Base-by-base conservation (phyloP, 2,888 invertebrate species). In the Ophion ellenae region DNA sequence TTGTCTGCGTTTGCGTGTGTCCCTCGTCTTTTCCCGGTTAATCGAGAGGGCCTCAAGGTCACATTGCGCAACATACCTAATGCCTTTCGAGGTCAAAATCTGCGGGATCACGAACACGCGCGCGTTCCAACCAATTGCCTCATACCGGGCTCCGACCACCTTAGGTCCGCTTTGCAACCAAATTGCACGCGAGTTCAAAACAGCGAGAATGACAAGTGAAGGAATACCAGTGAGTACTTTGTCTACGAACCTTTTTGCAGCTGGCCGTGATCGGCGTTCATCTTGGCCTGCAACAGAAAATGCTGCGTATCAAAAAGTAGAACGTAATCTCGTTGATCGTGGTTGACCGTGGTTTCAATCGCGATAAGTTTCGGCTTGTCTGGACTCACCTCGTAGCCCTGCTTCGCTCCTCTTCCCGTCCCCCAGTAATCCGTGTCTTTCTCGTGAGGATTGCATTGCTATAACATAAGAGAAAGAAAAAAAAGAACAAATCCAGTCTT, bases 181-280 rank as follows among this genome's bases (percentile, higher is more conserved):
- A 24, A 53, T 66, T 36, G 20, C 17, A 20, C 10, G 2, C 47
- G 47, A 14, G 53, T 53, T 53, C 3, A 14, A 53, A 14, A 14
- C 14, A 53, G 14, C 20, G n/a, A 5, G 61, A 70, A 28, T 45
- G 61, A 59, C 10, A 40, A 61, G 57, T 17, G n/a, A 57, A 36
- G 45, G 20, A 67, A 67, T n/a, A 14, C 10, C 14, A 57, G 28
- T 36, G 24, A 36, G 20, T 63, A 57, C 73, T 45, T 73, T 7
- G 9, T 32, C 36, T 66, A 91, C 94, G 94, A 92, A 95, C 95
- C 95, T 94, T 95, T 95, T 89, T 95, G 95, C 94, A 95, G 94
- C 89, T 95, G 95, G 78, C 91, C 90, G 79, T 94, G 94, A 89
- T 94, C 94, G 80, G 94, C 93, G 89, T 95, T 95, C 95, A 95